Base-by-base conservation (phyloP, 2,797 vertebrate genomes). In the Ataeniobius toweri region DNA sequence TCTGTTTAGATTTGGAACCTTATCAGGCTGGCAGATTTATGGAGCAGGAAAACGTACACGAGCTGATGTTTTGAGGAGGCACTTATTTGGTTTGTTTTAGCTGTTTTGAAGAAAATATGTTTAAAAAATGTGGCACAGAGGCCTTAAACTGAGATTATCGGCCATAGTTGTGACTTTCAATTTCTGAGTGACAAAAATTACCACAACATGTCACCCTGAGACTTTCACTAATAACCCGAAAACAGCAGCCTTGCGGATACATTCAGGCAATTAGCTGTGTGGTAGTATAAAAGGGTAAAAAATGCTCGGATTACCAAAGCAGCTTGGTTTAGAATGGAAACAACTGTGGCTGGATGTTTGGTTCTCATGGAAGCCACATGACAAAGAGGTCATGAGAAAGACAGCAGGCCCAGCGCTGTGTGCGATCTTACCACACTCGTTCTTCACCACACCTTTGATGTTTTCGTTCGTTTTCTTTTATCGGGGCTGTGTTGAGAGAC, bases 291-390 rank as follows among this genome's bases (percentile, higher is more conserved):
- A 75, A 77, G 39, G 36, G 55, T 22, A 24, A 8, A 79, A 46
- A 65, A 28, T n/a, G 69, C 73, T 81, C 1, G 61, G 89, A 90
- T 94, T 89, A 91, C 90, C 90, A 90, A 87, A 92, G 91, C 81
- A 72, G 86, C 84, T 93, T 75, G 89, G 89, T 93, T 94, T 93
- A 89, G 89, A 87, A 94, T 95, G 92, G 94, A 94, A 94, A 94
- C 93, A 93, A 94, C 93, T 94, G 92, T 75, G 91, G 88, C 89
- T 94, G 90, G 72, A 90, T 89, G 90, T 90, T 93, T 90, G 92
- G 89, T 93, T 92, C 91, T 92, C 88, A 90, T 92, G 89, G 84
- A 92, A 94, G 92, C 94, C 94, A 95, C 95, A 95, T 94, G 90
- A 94, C 91, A 93, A 86, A 85, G 91, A 90, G 92, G 91, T 94